Evolutionary conservation across 2,113 vertebrate genomes (phyloP).

Genomic region (Notarius quadriscutis): DNA sequence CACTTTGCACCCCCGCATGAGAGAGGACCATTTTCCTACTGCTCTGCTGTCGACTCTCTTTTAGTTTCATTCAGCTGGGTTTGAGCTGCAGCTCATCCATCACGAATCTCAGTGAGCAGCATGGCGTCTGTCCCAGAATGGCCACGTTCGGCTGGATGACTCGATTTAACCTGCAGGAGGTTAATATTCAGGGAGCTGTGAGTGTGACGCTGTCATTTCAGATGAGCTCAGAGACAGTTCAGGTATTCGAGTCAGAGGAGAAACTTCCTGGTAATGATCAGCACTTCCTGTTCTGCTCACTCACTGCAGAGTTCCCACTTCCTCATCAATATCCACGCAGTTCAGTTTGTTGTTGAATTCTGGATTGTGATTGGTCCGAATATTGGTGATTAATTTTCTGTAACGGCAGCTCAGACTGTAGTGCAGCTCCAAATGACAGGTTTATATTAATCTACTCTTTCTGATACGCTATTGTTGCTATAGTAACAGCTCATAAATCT

Average conservation of each 20-base stretch:
- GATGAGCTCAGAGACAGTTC: neutral
- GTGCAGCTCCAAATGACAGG: neutral
- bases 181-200: conserved; percentile 7
- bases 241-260: neutral
- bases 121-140: neutral
- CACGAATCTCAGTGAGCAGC: neutral
- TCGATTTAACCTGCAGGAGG: conserved; percentile 22
- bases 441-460: neutral
- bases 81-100: conserved; percentile 14
- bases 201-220: neutral
- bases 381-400: neutral
- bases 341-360: neutral
- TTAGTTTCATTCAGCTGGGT: conserved; percentile 7
- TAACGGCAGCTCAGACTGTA: neutral
- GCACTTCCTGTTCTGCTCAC: neutral
- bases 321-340: neutral
- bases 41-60: conserved; percentile 20
- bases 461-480: neutral
- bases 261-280: neutral
- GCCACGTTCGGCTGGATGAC: neutral
- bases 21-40: neutral
- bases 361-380: neutral
- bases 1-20: neutral
- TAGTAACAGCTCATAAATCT: too few relatives aligned
- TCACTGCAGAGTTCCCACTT: conserved; percentile 2